phyloP scores from a whole-genome alignment of 2,113 vertebrate genomes.

The Anser cygnoides region DNA sequence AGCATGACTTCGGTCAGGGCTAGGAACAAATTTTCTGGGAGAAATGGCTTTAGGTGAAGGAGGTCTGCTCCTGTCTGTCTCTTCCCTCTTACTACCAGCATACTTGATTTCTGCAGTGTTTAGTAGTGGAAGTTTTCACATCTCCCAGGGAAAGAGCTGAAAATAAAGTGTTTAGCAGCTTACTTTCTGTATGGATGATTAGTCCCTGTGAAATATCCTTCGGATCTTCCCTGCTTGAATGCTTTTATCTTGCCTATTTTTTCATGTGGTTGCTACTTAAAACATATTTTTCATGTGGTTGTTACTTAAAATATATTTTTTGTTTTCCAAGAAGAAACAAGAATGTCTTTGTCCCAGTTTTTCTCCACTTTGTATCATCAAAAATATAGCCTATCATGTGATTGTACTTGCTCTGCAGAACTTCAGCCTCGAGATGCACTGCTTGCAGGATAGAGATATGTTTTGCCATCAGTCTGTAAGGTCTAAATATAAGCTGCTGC shows the following conservation, averaged over 20 bases:
- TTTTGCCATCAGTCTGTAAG: background rate
- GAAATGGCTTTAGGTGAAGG: rapidly evolving
- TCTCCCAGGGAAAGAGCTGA: background rate
- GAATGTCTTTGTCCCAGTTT: background rate
- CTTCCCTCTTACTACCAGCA: background rate
- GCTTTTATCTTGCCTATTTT: background rate
- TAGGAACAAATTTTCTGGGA: background rate
- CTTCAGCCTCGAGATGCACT: background rate
- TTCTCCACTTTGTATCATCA: background rate
- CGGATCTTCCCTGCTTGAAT: background rate
- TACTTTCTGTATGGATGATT: background rate
- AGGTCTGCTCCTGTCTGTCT: background rate
- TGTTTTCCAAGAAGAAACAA: background rate
- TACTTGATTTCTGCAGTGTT: background rate
- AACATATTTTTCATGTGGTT: background rate
- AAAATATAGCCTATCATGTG: background rate
- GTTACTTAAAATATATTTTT: background rate
- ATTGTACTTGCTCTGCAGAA: background rate
- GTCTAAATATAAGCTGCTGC: background rate
- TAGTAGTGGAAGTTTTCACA: background rate
- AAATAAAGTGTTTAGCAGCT: background rate
- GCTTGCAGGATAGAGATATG: background rate
- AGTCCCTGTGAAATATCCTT: background rate
- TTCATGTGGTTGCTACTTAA: background rate
- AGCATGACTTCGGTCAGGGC: background rate